Conservation (phyloP, 2,113 vertebrate species). For the Recurvirostra avosetta region DNA sequence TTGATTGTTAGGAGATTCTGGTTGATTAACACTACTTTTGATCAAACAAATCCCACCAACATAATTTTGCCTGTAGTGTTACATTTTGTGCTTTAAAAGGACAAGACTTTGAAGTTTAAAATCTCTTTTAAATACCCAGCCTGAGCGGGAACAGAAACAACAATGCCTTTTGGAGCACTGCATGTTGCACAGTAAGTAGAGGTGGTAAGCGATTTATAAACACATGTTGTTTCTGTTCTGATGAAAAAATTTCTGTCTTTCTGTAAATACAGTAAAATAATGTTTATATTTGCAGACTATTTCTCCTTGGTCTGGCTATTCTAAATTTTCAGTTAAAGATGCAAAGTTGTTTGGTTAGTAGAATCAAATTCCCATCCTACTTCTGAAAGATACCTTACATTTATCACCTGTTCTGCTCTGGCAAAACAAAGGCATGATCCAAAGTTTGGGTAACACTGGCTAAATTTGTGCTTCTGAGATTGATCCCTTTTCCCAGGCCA, state of each 20-base stretch:
- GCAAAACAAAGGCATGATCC: background rate
- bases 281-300: background rate
- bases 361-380: background rate
- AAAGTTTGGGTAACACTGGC: background rate
- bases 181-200: background rate
- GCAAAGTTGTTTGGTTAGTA: background rate
- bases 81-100: background rate
- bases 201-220: background rate
- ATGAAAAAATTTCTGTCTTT: background rate
- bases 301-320: background rate
- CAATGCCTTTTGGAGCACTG: background rate
- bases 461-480: background rate
- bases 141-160: background rate
- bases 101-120: background rate
- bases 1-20: background rate
- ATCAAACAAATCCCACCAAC: background rate
- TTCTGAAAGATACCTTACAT: background rate
- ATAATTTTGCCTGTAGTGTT: background rate
- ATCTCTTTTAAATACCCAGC: background rate
- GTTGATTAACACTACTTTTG: background rate
- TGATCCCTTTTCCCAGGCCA: background rate
- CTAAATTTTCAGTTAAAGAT: background rate
- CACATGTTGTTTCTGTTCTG: background rate
- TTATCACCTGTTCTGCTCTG: background rate
- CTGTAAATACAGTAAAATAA: background rate